Evolutionary conservation across 1,140 invertebrate genomes (phyloP), one percentile per base, ranked within the genome.

Genomic region (Plutomurus gul): DNA sequence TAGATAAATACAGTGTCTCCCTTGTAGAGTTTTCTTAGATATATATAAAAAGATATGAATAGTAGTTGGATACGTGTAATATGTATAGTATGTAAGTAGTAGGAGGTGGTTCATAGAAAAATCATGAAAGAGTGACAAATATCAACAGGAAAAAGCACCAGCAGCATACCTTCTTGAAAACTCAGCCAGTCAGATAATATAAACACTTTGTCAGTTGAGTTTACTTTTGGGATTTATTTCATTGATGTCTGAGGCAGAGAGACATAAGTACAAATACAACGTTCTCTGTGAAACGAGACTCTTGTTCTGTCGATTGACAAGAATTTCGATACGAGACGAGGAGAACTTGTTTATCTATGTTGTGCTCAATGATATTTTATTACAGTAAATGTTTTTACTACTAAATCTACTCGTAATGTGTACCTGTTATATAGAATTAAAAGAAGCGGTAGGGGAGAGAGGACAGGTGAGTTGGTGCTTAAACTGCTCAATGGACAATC

Each of bases 181-280:
- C n/a, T n/a, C n/a, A n/a, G n/a, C n/a, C n/a, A n/a, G n/a, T n/a
- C n/a, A n/a, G n/a, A n/a, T n/a, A n/a, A n/a, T n/a, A n/a, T n/a
- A n/a, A n/a, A n/a, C n/a, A n/a, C n/a, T n/a, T n/a, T n/a, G n/a
- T 33, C 25, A 65, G 36, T 25, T 65, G 30, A 30, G 56, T 65
- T 65, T 65, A 8, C 56, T 27, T 65, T 65, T 65, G 27, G 56
- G 56, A 65, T 65, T 65, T 65, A 30, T 33, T 33, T 65, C 56
- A 33, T 65, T 65, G 56, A 65, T 65, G 56, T 65, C 27, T 10
- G 18, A 65, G 30, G 56, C 16, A 33, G 30, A 33, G 56, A 65
- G n/a, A n/a, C n/a, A n/a, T n/a, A n/a, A n/a, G n/a, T 65, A 18
- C 10, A 43, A 43, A n/a, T 43, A 5, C 36, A 65, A 65, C 36